These are phyloP conservation scores for Pseudopodoces humilis DNA, from an alignment of 2,113 vertebrate genomes.

Conservation along the genomic window DNA sequence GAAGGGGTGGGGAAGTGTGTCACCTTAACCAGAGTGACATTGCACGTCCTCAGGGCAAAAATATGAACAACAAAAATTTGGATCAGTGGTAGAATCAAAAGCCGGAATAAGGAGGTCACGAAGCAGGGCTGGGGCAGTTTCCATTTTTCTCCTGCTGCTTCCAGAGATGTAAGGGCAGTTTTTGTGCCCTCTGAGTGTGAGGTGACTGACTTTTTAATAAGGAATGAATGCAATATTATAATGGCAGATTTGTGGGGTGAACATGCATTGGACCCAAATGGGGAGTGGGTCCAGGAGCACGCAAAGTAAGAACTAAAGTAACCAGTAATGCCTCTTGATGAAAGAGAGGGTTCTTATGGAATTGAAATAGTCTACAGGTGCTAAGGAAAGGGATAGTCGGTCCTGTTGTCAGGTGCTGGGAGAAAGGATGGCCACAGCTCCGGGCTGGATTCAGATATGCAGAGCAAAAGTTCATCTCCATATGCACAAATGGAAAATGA, in stretches of 20 bases:
- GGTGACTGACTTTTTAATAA: not conserved
- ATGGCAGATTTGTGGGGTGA: not conserved
- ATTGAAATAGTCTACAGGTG: fast-evolving
- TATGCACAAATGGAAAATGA: not conserved
- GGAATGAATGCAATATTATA: not conserved
- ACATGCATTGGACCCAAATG: fast-evolving
- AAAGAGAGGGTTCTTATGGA: not conserved
- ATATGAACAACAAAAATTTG: not conserved
- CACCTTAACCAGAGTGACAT: not conserved
- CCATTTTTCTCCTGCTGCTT: not conserved
- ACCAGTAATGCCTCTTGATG: not conserved
- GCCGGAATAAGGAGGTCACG: not conserved
- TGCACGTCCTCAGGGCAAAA: not conserved
- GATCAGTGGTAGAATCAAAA: not conserved
- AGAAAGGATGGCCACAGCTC: fast-evolving
- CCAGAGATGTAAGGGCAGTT: not conserved
- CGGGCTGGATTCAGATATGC: not conserved
- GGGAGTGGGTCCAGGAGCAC: fast-evolving
- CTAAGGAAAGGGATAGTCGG: not conserved
- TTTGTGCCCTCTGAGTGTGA: not conserved
- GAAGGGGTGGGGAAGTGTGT: not conserved
- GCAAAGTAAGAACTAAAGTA: not conserved
- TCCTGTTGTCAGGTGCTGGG: fast-evolving
- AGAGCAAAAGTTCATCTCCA: not conserved
- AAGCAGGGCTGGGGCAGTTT: not conserved